A percentile compares a stretch with the other conserved stretches of the same genome.
Conservation (phyloP, 1,140 invertebrate genomes). For the Tenebrio molitor region DNA sequence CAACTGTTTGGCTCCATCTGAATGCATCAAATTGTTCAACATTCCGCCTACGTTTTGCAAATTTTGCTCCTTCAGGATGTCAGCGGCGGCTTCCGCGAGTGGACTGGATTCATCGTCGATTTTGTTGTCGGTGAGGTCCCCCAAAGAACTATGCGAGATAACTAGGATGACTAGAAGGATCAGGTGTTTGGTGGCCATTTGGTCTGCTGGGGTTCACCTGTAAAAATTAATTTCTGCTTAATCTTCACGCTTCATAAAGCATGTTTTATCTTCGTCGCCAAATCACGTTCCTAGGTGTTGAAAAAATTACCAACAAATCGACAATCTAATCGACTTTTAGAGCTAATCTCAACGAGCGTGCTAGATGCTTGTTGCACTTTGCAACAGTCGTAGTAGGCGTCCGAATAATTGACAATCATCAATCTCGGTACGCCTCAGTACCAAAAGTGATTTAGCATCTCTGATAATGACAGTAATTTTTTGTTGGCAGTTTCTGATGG, state of each 20-base stretch:
- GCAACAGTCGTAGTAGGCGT: no score
- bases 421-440: background rate
- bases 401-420: no score
- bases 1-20: constrained; percentile 66
- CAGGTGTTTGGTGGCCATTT: constrained; percentile 44
- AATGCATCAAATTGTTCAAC: constrained; percentile 71
- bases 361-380: no score
- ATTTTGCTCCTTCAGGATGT: constrained; percentile 66
- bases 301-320: no score
- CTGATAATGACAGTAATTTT: no score
- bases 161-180: constrained; percentile 45
- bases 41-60: constrained; percentile 67
- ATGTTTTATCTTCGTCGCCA: no score
- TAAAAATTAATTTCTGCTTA: no score
- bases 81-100: constrained; percentile 29
- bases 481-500: background rate
- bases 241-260: no score
- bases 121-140: constrained; percentile 42
- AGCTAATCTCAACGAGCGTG: no score
- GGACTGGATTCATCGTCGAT: constrained; percentile 32
- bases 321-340: no score
- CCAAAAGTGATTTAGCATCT: background rate
- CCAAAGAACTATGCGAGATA: constrained; percentile 26
- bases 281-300: constrained; percentile 1
- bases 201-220: constrained; percentile 28